A percentile compares a stretch with the other conserved stretches of the same genome.
Conservation (phyloP, 1,140 invertebrate species). For the Seison nebaliae region DNA sequence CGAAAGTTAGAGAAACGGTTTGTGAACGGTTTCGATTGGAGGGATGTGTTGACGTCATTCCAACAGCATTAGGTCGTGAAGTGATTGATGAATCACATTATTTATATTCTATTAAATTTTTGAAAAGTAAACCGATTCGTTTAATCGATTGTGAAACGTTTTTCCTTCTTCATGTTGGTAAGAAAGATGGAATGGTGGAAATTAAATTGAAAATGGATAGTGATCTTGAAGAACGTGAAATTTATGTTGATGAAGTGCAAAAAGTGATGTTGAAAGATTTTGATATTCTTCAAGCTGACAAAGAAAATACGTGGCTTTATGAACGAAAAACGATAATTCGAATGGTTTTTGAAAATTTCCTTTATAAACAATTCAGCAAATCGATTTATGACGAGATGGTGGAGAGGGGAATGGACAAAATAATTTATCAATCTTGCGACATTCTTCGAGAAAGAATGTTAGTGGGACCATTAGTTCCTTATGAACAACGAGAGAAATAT, state of each 20-base stretch:
- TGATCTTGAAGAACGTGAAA: background rate
- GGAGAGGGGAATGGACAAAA: too few species aligned
- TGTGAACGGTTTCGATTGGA: conserved; percentile 66
- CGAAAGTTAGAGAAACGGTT: conserved; percentile 52
- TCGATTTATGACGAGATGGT: too few species aligned
- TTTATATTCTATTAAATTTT: conserved; percentile 57
- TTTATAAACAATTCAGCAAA: too few species aligned
- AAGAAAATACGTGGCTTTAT: background rate
- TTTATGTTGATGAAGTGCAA: background rate
- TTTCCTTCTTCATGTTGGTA: conserved; percentile 38
- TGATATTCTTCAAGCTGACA: background rate
- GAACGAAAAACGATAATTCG: too few species aligned
- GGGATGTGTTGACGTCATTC: conserved; percentile 48
- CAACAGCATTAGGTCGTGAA: conserved; percentile 53
- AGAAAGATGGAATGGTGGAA: conserved; percentile 53
- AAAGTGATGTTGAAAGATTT: background rate
- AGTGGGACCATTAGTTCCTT: too few species aligned
- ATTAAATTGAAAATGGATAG: conserved; percentile 13
- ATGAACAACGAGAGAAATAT: too few species aligned
- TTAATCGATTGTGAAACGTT: conserved; percentile 66
- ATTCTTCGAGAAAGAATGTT: too few species aligned
- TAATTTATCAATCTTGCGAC: too few species aligned
- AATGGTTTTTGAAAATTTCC: too few species aligned
- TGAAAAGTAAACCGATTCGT: conserved; percentile 71
- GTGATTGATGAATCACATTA: conserved; percentile 56